Conservation (phyloP, 2,888 invertebrate genomes). For the Orthonevra nobilis region DNA sequence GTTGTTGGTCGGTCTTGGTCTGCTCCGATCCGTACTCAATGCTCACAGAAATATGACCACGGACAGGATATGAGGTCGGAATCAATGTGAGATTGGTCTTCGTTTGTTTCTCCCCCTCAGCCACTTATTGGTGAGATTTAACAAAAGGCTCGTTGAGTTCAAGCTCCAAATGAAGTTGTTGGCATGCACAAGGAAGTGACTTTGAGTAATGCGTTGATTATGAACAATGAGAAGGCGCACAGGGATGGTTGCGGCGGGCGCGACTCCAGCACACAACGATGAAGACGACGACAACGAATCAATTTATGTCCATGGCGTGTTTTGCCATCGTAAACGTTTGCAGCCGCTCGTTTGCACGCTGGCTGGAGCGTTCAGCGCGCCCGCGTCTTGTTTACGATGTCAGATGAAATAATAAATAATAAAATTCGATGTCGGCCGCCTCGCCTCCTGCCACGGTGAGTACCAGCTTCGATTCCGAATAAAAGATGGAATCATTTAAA, state of each 20-base stretch:
- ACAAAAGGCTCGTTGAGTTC: conserved; percentile 68
- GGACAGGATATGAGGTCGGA: conserved; percentile 79
- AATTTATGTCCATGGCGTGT: conserved; percentile 72
- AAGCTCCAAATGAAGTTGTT: conserved; percentile 76
- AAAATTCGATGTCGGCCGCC: conserved; percentile 77
- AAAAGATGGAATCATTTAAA: conserved; percentile 78
- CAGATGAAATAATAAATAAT: conserved; percentile 80
- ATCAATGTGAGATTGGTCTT: conserved; percentile 64
- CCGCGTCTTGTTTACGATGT: conserved; percentile 77
- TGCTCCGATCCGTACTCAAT: conserved; percentile 38
- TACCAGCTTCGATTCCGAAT: conserved; percentile 62
- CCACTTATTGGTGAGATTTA: conserved; percentile 44
- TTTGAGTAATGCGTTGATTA: conserved; percentile 76
- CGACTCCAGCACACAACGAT: conserved; percentile 39
- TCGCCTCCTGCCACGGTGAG: conserved; percentile 51
- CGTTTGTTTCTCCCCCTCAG: not conserved
- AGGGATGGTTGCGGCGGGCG: conserved; percentile 72
- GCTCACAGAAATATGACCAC: conserved; percentile 75
- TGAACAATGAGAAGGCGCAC: conserved; percentile 76
- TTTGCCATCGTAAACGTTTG: conserved; percentile 72
- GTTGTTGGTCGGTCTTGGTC: too few relatives aligned
- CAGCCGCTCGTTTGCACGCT: conserved; percentile 57
- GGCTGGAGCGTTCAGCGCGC: conserved; percentile 46
- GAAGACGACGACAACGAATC: conserved; percentile 61
- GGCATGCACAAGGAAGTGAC: conserved; percentile 72